phyloP scores from a whole-genome alignment of 2,888 invertebrate genomes.

The Synergus laeviventris region DNA sequence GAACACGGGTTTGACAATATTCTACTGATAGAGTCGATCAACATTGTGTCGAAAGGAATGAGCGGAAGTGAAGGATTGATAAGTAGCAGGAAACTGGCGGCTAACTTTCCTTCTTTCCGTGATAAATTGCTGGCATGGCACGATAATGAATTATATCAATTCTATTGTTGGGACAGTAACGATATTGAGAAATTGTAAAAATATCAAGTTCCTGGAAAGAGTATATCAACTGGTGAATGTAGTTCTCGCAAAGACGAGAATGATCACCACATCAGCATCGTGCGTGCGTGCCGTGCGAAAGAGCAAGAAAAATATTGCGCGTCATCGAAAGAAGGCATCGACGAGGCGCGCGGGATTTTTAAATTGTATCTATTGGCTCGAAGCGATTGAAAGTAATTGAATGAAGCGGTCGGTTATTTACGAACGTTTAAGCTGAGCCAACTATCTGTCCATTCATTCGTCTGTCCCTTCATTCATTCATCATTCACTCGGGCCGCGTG shows the following conservation, averaged over 20 bases:
- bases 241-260: background rate
- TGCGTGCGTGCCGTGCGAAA: conserved; percentile 19
- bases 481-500: conserved; percentile 73
- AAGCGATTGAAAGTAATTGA: conserved; percentile 77
- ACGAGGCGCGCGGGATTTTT: conserved; percentile 65
- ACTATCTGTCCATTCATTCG: conserved; percentile 77
- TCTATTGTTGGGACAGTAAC: conserved; percentile 10
- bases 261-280: background rate
- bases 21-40: background rate
- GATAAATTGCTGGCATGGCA: conserved; percentile 51
- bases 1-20: background rate
- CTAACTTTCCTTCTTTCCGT: conserved; percentile 64
- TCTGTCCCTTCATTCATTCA: conserved; percentile 77
- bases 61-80: conserved; percentile 72
- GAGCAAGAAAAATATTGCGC: conserved; percentile 32
- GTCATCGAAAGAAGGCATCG: conserved; percentile 18
- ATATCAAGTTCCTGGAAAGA: conserved; percentile 33
- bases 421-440: conserved; percentile 76
- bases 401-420: conserved; percentile 76
- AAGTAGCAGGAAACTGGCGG: conserved; percentile 72
- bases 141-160: conserved; percentile 30
- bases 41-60: conserved; percentile 50
- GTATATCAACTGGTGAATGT: background rate
- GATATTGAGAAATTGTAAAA: conserved; percentile 9
- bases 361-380: conserved; percentile 76